Percentiles rank a stretch among this genome's conserved stretches.
Conservation (phyloP, 2,113 vertebrate species). For the Cebidichthys violaceus region DNA sequence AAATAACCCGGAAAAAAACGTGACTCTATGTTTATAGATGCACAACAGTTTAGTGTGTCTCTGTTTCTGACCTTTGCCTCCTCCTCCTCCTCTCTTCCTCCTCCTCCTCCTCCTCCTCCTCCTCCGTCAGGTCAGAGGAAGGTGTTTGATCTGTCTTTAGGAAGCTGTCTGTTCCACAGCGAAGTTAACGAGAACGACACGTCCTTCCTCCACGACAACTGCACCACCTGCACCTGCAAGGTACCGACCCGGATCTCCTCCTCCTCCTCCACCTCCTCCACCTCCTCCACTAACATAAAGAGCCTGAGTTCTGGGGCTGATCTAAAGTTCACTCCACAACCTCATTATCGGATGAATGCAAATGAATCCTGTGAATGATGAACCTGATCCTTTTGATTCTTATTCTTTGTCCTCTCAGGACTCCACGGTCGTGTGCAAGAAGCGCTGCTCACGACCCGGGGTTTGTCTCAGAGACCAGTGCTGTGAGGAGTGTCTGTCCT, state of each 20-base stretch:
- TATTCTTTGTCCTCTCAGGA: constrained; percentile 84
- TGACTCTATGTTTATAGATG: no score
- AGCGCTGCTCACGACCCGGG: constrained; percentile 86
- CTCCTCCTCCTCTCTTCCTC: constrained; percentile 15
- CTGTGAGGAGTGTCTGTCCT: constrained; percentile 91
- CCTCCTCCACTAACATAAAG: neutral
- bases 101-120: neutral
- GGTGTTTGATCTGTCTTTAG: constrained; percentile 95
- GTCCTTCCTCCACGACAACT: constrained; percentile 91
- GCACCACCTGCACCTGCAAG: constrained; percentile 92
- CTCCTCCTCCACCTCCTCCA: neutral
- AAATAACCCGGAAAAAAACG: no score
- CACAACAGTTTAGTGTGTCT: no score
- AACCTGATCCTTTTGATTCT: no score
- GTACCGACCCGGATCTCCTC: constrained; percentile 70
- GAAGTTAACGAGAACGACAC: constrained; percentile 94
- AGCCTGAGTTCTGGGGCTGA: neutral
- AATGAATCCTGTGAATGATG: neutral
- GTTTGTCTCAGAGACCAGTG: constrained; percentile 85
- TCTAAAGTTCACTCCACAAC: neutral
- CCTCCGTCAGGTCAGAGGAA: constrained; percentile 92
- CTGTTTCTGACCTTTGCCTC: neutral
- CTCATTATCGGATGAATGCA: neutral
- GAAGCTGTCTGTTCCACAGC: constrained; percentile 96
- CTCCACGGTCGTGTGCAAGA: constrained; percentile 94